Conservation (phyloP, 92 coral and sea anemone species). For the Umimayanthus kanabou region DNA sequence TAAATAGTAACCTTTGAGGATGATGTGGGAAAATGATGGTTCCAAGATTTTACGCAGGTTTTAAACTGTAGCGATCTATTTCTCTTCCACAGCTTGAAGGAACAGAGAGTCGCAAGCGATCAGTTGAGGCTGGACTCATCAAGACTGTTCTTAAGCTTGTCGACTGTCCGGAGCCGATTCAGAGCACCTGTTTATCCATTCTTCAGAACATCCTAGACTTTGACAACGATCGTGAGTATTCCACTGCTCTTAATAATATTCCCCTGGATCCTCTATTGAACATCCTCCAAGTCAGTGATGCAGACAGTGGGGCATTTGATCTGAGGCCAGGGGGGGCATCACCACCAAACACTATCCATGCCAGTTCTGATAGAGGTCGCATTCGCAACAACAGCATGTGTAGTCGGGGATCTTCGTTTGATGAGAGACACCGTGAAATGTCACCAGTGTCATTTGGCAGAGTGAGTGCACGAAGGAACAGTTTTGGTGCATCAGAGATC, state of each 20-base stretch:
- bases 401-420: slow-evolving; percentile 75
- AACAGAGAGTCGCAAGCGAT: slow-evolving; percentile 94
- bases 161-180: slow-evolving; percentile 86
- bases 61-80: background rate
- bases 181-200: slow-evolving; percentile 93
- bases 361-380: slow-evolving; percentile 52
- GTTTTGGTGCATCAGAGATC: slow-evolving; percentile 80
- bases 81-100: slow-evolving; percentile 81
- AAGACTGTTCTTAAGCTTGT: slow-evolving; percentile 91
- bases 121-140: slow-evolving; percentile 96
- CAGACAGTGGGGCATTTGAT: slow-evolving; percentile 86
- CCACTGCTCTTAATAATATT: slow-evolving; percentile 85
- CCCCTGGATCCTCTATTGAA: slow-evolving; percentile 90
- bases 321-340: slow-evolving; percentile 76
- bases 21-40: background rate
- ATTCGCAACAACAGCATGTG: slow-evolving; percentile 74
- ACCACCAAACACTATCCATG: slow-evolving; percentile 53
- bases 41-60: background rate
- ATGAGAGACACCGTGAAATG: slow-evolving; percentile 59
- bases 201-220: slow-evolving; percentile 92
- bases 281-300: slow-evolving; percentile 78
- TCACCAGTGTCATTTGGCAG: slow-evolving; percentile 56
- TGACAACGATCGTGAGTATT: slow-evolving; percentile 91
- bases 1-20: background rate
- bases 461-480: slow-evolving; percentile 68